Conservation (phyloP, 2,888 invertebrate species). For the Pollenia angustigena region DNA sequence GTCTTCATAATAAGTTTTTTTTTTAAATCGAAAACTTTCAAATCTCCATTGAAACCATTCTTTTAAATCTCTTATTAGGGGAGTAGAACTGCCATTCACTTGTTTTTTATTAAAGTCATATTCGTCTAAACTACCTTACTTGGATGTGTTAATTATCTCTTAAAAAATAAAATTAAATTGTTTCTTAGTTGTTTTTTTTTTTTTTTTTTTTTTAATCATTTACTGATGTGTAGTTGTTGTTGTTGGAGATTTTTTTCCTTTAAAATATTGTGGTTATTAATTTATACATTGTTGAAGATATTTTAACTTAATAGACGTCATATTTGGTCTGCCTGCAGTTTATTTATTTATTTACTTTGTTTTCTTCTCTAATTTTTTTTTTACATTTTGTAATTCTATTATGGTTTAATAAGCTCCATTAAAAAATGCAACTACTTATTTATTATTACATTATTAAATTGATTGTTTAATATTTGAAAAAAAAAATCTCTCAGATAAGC, state of each 20-base stretch:
- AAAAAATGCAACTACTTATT: conserved; percentile 42
- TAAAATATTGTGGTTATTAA: conserved; percentile 40
- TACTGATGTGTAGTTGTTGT: not conserved
- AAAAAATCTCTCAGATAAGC: not conserved
- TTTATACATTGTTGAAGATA: conserved; percentile 50
- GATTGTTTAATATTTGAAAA: not conserved
- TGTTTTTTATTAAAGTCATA: conserved; percentile 19
- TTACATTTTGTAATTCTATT: conserved; percentile 10
- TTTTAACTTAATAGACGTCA: conserved; percentile 43
- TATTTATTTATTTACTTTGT: conserved; percentile 32
- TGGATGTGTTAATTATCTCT: conserved; percentile 57
- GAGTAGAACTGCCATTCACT: conserved; percentile 40
- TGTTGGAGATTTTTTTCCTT: not conserved
- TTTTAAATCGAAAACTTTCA: not conserved
- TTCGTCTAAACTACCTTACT: conserved; percentile 30
- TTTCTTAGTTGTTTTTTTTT: conserved; percentile 12
- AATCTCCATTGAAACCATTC: not conserved
- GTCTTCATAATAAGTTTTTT: too few relatives aligned
- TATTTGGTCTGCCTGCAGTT: conserved; percentile 47
- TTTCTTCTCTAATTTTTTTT: conserved; percentile 12
- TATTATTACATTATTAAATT: conserved; percentile 4
- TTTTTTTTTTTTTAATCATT: conserved; percentile 3
- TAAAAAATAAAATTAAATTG: conserved; percentile 51
- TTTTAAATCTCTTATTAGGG: not conserved
- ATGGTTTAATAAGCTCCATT: conserved; percentile 40